Evolutionary conservation across 2,797 vertebrate species (phyloP).

Genomic region (Xenentodon cancila): DNA sequence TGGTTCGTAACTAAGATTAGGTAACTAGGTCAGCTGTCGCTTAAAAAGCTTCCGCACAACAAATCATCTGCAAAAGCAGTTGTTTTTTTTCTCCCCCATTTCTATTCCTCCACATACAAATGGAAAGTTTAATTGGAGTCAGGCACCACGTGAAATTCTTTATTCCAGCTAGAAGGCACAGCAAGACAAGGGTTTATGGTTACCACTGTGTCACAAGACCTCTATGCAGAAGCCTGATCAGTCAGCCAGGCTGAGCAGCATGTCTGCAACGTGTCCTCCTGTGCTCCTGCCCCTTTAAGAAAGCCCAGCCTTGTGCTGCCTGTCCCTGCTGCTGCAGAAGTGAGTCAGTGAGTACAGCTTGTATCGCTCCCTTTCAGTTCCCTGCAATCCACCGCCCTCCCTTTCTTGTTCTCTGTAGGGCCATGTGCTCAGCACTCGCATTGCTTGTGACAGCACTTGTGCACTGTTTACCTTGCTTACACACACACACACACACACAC

Average conservation of each 20-base stretch:
- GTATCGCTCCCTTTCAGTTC: conserved; percentile 62
- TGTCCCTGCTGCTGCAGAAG: conserved; percentile 62
- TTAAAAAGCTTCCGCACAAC: conserved; percentile 16
- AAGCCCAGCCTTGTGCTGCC: conserved; percentile 53
- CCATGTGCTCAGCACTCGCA: conserved; percentile 78
- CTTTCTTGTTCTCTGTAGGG: conserved; percentile 46
- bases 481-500: conserved; percentile 10
- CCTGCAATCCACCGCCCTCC: conserved; percentile 53
- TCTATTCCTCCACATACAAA: conserved; percentile 30
- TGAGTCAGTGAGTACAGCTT: conserved; percentile 77
- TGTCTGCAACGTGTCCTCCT: conserved; percentile 73
- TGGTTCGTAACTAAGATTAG: background rate
- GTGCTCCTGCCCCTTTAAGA: conserved; percentile 76
- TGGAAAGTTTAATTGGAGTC: conserved; percentile 35
- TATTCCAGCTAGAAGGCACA: conserved; percentile 52
- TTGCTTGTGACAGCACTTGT: conserved; percentile 65
- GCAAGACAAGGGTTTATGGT: conserved; percentile 64
- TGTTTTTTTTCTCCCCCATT: background rate
- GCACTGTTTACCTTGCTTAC: conserved; percentile 70
- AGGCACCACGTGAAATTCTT: conserved; percentile 54
- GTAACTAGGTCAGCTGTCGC: conserved; percentile 46
- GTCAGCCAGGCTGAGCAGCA: conserved; percentile 46
- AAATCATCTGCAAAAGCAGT: conserved; percentile 17
- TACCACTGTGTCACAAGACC: conserved; percentile 73
- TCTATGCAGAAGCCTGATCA: conserved; percentile 40